phyloP scores from a whole-genome alignment of 2,888 invertebrate genomes.

The Melanostoma scalare region DNA sequence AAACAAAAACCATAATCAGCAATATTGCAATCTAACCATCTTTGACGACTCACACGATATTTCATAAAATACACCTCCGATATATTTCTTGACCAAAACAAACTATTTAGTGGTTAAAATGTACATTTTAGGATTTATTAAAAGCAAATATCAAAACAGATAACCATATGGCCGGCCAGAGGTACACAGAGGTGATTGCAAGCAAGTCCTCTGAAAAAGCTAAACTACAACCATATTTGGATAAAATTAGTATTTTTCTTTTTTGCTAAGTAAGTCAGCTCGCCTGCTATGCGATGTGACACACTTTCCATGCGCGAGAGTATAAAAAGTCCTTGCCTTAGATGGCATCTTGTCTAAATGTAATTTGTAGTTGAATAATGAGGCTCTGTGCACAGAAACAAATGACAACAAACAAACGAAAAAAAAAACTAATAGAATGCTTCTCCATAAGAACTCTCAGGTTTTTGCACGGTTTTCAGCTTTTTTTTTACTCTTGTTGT shows the following conservation, averaged over 20 bases:
- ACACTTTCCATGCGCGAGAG: conserved; percentile 66
- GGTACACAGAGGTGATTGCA: conserved; percentile 25
- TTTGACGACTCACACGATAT: not conserved
- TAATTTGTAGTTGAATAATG: conserved; percentile 69
- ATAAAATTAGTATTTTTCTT: conserved; percentile 42
- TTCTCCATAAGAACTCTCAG: conserved; percentile 30
- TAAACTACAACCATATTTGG: conserved; percentile 62
- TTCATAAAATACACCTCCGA: not conserved
- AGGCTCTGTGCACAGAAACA: conserved; percentile 13
- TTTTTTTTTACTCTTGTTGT: conserved; percentile 13
- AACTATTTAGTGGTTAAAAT: conserved; percentile 41
- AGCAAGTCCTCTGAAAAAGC: conserved; percentile 19
- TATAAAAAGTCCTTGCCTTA: conserved; percentile 68
- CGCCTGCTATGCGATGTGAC: conserved; percentile 65
- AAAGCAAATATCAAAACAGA: conserved; percentile 34
- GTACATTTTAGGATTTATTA: conserved; percentile 58
- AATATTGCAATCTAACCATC: conserved; percentile 1
- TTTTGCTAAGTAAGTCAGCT: conserved; percentile 29
- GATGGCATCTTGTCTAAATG: conserved; percentile 70
- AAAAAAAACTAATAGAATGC: conserved; percentile 8
- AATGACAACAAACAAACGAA: not conserved
- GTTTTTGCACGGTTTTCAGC: conserved; percentile 58
- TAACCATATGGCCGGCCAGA: conserved; percentile 51
- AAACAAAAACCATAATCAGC: too few relatives aligned
- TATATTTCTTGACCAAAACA: conserved; percentile 23